Conservation (phyloP, 2,888 invertebrate genomes). For the Nysson spinosus region DNA sequence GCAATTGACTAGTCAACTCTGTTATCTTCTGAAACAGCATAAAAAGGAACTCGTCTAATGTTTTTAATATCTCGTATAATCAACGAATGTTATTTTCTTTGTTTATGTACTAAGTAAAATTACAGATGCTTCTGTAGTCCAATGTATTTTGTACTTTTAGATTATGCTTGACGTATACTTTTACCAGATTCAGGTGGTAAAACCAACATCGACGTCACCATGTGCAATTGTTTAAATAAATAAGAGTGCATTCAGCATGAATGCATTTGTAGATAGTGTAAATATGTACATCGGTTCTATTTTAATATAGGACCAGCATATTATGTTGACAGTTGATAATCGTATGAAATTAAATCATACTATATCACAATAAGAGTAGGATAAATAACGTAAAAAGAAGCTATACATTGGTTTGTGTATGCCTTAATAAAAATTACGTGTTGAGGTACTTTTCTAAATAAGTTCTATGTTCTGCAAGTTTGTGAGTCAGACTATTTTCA, state of each 20-base stretch:
- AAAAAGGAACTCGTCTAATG: too few species aligned
- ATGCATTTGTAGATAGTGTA: constrained; percentile 74
- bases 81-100: too few species aligned
- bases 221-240: constrained; percentile 76
- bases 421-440: constrained; percentile 77
- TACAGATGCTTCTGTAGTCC: too few species aligned
- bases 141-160: too few species aligned
- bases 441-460: constrained; percentile 77
- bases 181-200: too few species aligned
- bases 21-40: too few species aligned
- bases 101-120: too few species aligned
- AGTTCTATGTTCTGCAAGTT: too few species aligned
- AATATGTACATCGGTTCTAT: constrained; percentile 77
- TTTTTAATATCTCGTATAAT: too few species aligned
- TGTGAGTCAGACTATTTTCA: too few species aligned
- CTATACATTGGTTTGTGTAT: constrained; percentile 76
- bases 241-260: constrained; percentile 65
- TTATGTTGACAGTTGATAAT: constrained; percentile 67
- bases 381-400: constrained; percentile 73
- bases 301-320: constrained; percentile 74
- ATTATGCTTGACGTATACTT: too few species aligned
- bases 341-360: constrained; percentile 65
- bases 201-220: constrained; percentile 76
- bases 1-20: too few species aligned
- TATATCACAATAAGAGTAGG: constrained; percentile 71